Percentiles rank a stretch among this genome's conserved stretches.
Conservation (phyloP, 2,113 vertebrate genomes). For the Emydura subglobosa region DNA sequence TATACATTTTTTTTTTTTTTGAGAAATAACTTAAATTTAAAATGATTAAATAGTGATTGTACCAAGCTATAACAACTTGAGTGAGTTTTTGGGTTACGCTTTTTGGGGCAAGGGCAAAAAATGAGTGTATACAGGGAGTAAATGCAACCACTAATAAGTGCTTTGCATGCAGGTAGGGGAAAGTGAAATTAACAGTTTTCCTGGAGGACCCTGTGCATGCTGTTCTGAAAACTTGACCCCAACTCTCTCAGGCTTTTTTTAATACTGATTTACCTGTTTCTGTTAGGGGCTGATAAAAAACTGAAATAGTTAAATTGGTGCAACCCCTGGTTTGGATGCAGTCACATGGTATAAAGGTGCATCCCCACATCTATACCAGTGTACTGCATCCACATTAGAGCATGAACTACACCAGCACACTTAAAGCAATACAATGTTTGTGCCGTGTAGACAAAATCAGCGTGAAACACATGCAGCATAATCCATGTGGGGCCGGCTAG, state of each 20-base stretch:
- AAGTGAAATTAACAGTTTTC: not conserved
- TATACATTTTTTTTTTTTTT: not conserved
- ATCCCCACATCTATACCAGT: not conserved
- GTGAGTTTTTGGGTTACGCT: not conserved
- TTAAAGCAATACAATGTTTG: not conserved
- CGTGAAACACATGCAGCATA: not conserved
- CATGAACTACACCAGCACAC: not conserved
- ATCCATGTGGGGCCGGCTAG: too few species aligned
- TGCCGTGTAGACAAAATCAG: not conserved
- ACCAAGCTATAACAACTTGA: accelerated
- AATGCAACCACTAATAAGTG: accelerated
- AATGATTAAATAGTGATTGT: not conserved
- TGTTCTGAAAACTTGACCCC: accelerated
- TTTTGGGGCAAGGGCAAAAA: not conserved
- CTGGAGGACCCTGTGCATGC: not conserved
- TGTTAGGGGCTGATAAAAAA: not conserved
- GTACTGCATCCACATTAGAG: not conserved
- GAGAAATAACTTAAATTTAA: not conserved
- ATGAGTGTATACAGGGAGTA: accelerated
- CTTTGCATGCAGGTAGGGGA: not conserved
- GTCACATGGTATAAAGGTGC: not conserved
- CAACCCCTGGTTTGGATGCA: not conserved
- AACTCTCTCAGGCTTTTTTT: not conserved
- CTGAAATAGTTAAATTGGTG: not conserved
- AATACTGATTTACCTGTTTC: not conserved